phyloP scores from a whole-genome alignment of 35 echinoderm and acorn worm species.

The Apostichopus japonicus region DNA sequence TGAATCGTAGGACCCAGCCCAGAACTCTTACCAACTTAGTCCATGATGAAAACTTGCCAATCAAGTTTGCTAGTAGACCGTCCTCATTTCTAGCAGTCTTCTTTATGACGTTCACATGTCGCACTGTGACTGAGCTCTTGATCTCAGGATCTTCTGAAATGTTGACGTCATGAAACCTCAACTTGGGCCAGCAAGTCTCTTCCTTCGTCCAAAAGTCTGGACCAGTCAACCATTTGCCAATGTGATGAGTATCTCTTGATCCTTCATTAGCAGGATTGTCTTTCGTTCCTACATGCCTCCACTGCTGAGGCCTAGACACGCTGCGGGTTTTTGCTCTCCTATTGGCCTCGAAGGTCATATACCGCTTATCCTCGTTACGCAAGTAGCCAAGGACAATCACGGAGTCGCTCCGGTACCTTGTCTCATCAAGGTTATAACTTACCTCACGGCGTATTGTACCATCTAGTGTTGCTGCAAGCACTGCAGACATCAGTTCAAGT shows the following conservation, averaged over 20 bases:
- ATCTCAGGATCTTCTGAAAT: conserved; percentile 29
- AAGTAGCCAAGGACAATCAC: conserved; percentile 44
- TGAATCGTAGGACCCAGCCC: conserved; percentile 50
- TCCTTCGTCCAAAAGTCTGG: conserved; percentile 47
- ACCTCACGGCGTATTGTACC: conserved; percentile 43
- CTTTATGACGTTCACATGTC: neutral
- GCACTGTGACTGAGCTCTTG: conserved; percentile 2
- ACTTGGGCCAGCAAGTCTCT: conserved; percentile 45
- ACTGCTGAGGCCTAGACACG: conserved; percentile 8
- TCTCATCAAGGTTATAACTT: conserved; percentile 5
- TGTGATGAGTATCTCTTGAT: conserved; percentile 28
- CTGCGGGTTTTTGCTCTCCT: conserved; percentile 46
- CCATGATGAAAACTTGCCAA: conserved; percentile 51
- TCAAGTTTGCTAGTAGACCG: neutral
- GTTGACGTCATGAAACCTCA: conserved; percentile 1
- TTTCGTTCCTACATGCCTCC: conserved; percentile 34
- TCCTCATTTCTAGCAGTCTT: neutral
- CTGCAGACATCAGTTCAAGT: conserved; percentile 71
- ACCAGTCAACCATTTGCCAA: conserved; percentile 43
- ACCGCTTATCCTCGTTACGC: conserved; percentile 31
- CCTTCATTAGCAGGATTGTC: conserved; percentile 64
- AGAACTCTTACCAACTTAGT: conserved; percentile 32
- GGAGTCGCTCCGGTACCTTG: conserved; percentile 50
- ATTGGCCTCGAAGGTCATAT: conserved; percentile 59
- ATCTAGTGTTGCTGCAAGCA: conserved; percentile 53